Conservation (phyloP, 2,888 invertebrate genomes). For the Trachelus stipa region DNA sequence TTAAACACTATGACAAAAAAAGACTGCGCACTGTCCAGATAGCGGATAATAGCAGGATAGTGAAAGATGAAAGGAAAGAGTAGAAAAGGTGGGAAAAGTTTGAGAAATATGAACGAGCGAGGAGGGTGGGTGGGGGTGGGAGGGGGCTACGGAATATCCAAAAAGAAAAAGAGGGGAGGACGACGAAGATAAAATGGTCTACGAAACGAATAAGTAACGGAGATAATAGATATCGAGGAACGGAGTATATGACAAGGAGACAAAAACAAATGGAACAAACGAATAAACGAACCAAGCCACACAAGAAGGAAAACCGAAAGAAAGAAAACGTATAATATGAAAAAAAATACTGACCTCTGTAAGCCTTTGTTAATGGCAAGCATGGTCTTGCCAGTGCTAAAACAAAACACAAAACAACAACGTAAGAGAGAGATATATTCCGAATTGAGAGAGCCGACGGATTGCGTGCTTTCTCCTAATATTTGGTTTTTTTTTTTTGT, state of each 20-base stretch:
- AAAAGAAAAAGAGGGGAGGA: slow-evolving; percentile 13
- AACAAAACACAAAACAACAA: slow-evolving; percentile 72
- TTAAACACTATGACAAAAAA: slow-evolving; percentile 3
- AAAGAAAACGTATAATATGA: slow-evolving; percentile 52
- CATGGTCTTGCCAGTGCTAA: slow-evolving; percentile 85
- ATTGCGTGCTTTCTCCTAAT: slow-evolving; percentile 7
- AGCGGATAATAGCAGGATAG: slow-evolving; percentile 12
- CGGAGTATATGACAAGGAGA: neutral
- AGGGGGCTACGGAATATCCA: neutral
- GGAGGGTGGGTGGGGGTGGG: neutral
- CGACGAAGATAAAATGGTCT: slow-evolving; percentile 13
- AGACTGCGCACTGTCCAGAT: slow-evolving; percentile 22
- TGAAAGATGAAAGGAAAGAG: neutral
- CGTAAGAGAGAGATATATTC: slow-evolving; percentile 50
- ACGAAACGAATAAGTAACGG: neutral
- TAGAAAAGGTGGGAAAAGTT: neutral
- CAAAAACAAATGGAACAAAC: neutral
- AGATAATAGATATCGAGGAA: neutral
- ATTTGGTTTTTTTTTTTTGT: slow-evolving; percentile 20
- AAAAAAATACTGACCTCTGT: slow-evolving; percentile 78
- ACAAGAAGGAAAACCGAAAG: slow-evolving; percentile 31
- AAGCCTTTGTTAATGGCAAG: slow-evolving; percentile 89
- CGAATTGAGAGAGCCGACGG: slow-evolving; percentile 6
- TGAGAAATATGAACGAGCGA: neutral
- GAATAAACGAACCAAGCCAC: slow-evolving; percentile 20